phyloP scores from a whole-genome alignment of 2,113 vertebrate species.

The Empidonax traillii region DNA sequence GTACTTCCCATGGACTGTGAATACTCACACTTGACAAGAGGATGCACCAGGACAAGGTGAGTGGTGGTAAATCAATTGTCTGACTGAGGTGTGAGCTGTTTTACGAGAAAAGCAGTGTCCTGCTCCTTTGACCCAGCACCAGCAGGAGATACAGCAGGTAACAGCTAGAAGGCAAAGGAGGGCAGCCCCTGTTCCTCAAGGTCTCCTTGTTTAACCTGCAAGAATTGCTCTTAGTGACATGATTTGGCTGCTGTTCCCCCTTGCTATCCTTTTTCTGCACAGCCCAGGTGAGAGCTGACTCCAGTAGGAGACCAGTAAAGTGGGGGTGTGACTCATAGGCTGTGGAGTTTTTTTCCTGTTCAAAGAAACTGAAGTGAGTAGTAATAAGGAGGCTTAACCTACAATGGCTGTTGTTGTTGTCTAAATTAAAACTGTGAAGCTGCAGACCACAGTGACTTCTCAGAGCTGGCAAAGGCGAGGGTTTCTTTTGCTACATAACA shows the following conservation, averaged over 20 bases:
- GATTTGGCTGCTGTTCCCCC: neutral
- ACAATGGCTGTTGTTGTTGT: neutral
- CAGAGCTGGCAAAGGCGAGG: neutral
- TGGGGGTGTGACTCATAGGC: neutral
- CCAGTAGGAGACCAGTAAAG: neutral
- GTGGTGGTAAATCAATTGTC: neutral
- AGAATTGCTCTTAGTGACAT: neutral
- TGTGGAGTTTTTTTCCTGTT: neutral
- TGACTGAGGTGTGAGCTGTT: neutral
- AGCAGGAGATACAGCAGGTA: neutral
- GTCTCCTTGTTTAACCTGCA: neutral
- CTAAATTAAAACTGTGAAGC: constrained; percentile 2
- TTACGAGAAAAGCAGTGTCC: neutral
- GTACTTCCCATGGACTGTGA: neutral
- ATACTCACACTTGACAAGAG: neutral
- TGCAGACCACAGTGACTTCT: neutral
- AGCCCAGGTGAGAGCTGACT: neutral
- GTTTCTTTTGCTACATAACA: neutral
- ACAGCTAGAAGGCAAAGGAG: neutral
- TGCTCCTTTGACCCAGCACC: neutral
- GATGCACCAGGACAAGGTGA: neutral
- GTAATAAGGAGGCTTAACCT: neutral
- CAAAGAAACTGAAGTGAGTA: neutral
- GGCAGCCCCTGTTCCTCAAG: neutral
- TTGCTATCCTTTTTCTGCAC: neutral